Percentiles rank a stretch among this genome's conserved stretches.
These are phyloP conservation scores for Nymphalis urticae DNA, from an alignment of 2,888 invertebrate genomes.

Conservation along the genomic window DNA sequence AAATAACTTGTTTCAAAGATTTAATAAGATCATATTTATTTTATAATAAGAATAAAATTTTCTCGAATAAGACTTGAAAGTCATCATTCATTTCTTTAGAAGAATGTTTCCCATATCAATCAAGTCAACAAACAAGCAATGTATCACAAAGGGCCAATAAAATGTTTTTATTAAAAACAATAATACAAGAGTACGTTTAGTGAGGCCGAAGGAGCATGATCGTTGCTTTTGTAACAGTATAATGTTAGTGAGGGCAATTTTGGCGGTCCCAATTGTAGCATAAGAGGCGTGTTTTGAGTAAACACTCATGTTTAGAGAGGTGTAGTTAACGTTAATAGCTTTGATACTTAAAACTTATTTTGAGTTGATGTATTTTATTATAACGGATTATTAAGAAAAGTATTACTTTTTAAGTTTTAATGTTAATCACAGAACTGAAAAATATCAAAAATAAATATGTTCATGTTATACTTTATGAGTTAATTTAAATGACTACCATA, in stretches of 20 bases:
- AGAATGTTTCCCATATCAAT: constrained; percentile 71
- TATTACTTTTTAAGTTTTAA: neutral
- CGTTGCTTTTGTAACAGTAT: constrained; percentile 49
- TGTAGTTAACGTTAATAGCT: constrained; percentile 44
- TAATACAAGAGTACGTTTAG: constrained; percentile 55
- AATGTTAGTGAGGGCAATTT: constrained; percentile 53
- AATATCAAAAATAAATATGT: too few relatives aligned
- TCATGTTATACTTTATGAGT: too few relatives aligned
- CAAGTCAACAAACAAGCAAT: constrained; percentile 58
- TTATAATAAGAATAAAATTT: neutral
- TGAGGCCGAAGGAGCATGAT: constrained; percentile 56
- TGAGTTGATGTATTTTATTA: neutral
- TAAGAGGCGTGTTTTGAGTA: constrained; percentile 74
- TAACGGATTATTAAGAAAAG: neutral
- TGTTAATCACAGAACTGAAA: too few relatives aligned
- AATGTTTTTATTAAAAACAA: constrained; percentile 69
- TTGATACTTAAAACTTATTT: constrained; percentile 53
- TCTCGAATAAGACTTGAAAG: constrained; percentile 27
- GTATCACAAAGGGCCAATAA: constrained; percentile 55
- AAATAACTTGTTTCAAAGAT: neutral
- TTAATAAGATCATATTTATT: neutral
- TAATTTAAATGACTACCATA: too few relatives aligned
- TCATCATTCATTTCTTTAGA: constrained; percentile 38
- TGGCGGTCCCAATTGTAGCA: constrained; percentile 59
- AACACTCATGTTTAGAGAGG: constrained; percentile 64